Evolutionary conservation across 2,113 vertebrate species (phyloP), one percentile per base, ranked within the genome.

Genomic region (Loxodonta africana): DNA sequence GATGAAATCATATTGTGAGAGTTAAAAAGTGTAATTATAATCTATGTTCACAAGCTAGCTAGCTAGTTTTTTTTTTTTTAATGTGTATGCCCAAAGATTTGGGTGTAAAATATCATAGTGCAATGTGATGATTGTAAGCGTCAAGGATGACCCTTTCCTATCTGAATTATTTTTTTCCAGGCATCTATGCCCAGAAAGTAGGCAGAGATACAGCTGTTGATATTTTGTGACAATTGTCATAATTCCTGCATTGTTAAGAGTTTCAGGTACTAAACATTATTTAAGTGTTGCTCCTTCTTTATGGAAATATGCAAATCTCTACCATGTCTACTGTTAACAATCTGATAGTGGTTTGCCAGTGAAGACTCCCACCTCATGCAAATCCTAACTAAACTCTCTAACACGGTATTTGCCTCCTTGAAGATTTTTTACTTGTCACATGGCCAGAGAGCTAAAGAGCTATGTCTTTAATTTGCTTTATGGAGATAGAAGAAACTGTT

Each of bases 401-500:
- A 95, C 85, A 83, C 53, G 91, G 97, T 97, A 91, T 97, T 90
- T 76, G 93, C 95, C 90, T 97, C 74, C 90, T 97, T 82, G 80
- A 95, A 97, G 95, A 78, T 63, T 92, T 91, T 90, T 65, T 25
- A 41, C 87, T 41, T 69, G 76, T 96, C 95, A 91, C 46, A 0
- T 96, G 86, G 81, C 67, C 86, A 57, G 78, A 88, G 88, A 3
- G 0, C 93, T 90, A 90, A 96, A 97, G 95, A 98, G 90, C 86
- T 92, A 91, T 84, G 85, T 93, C 82, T 97, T 95, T 95, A 69
- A 97, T 97, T 98, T 98, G 94, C 92, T 94, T 94, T 97, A 93
- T 95, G 88, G 78, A 97, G 96, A 91, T 69, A 80, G 84, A 93
- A 83, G 90, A 94, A 96, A 82, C 92, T 95, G 85, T 78, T 82